Percentiles rank a stretch among this genome's conserved stretches.
phyloP scores from a whole-genome alignment of 2,797 vertebrate species.

The Propithecus perrieri region DNA sequence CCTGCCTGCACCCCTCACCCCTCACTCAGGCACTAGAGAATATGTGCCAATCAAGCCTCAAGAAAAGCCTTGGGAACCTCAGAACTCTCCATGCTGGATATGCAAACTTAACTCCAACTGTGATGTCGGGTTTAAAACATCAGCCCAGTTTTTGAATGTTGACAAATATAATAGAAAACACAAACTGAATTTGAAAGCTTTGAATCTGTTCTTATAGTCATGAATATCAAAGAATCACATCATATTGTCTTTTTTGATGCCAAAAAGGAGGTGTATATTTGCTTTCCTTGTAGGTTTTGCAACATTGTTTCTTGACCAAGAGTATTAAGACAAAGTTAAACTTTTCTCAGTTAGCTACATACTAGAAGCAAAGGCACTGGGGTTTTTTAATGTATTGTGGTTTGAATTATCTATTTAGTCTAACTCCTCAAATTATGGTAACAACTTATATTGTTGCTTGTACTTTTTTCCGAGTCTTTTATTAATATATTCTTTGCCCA shows the following conservation, averaged over 20 bases:
- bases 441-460: not conserved
- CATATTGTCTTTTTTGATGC: not conserved
- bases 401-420: not conserved
- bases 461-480: not conserved
- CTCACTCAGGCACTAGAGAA: not conserved
- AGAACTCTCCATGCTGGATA: not conserved
- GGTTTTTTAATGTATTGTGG: not conserved
- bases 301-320: not conserved
- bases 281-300: not conserved
- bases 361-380: not conserved
- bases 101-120: not conserved
- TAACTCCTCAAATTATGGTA: not conserved
- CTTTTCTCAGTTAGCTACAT: not conserved
- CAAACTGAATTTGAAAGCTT: not conserved
- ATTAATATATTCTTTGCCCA: not conserved
- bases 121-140: not conserved
- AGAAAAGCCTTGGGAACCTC: not conserved
- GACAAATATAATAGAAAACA: not conserved
- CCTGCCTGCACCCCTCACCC: not conserved
- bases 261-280: not conserved
- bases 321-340: not conserved
- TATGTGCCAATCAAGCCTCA: not conserved
- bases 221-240: constrained; percentile 3
- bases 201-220: not conserved
- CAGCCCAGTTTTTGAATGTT: not conserved